Evolutionary conservation across 2,113 vertebrate genomes (phyloP).

Genomic region (Coreoperca whiteheadi): DNA sequence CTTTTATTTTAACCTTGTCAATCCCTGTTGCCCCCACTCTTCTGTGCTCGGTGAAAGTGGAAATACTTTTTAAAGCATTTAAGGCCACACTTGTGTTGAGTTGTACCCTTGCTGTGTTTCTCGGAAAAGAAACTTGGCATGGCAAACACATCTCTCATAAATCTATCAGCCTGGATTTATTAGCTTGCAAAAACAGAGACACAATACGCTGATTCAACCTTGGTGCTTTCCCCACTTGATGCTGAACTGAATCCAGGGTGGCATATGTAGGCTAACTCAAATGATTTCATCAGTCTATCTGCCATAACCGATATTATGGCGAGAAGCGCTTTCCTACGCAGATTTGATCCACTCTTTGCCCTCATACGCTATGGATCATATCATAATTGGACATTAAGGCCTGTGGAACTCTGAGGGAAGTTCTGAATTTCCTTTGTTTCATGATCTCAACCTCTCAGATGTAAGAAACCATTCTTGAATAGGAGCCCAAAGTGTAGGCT

Average conservation of each 20-base stretch:
- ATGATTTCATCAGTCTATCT: conserved; percentile 28
- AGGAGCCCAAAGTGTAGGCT: not conserved
- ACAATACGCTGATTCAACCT: conserved; percentile 41
- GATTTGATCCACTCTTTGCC: not conserved
- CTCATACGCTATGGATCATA: not conserved
- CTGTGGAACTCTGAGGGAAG: not conserved
- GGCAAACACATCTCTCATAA: conserved; percentile 36
- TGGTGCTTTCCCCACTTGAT: conserved; percentile 35
- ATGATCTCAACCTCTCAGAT: conserved; percentile 1
- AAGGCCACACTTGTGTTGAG: conserved; percentile 17
- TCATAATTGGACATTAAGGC: not conserved
- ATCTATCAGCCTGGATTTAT: conserved; percentile 54
- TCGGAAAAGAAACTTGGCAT: conserved; percentile 11
- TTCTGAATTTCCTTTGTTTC: not conserved
- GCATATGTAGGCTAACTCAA: not conserved
- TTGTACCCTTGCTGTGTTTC: not conserved
- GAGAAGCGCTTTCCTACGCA: not conserved
- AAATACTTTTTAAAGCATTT: not conserved
- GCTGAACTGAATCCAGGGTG: conserved; percentile 20
- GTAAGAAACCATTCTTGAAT: not conserved
- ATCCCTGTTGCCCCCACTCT: not conserved
- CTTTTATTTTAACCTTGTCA: not conserved
- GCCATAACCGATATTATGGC: not conserved
- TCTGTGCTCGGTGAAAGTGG: not conserved
- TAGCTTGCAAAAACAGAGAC: conserved; percentile 35